phyloP scores from a whole-genome alignment of 2,888 invertebrate genomes.

The Netelia virgata region DNA sequence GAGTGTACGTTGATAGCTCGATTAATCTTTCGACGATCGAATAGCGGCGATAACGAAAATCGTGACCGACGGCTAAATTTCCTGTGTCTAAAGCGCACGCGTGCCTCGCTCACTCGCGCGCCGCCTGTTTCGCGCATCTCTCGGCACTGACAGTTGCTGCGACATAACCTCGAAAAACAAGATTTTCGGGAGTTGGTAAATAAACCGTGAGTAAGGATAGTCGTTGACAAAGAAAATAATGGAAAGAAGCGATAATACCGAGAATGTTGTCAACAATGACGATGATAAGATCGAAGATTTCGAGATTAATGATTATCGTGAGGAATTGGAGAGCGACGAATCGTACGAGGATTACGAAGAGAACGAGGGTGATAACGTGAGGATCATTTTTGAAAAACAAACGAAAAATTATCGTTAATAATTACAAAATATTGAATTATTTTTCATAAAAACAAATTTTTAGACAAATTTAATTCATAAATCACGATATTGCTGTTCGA shows the following conservation, averaged over 20 bases:
- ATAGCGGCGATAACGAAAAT: neutral
- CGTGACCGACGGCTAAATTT: neutral
- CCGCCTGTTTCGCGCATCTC: neutral
- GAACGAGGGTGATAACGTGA: slow-evolving; percentile 48
- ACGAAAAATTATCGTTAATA: neutral
- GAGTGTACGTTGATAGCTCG: neutral
- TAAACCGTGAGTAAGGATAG: neutral
- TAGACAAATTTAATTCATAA: no score
- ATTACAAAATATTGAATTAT: no score
- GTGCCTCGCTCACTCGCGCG: neutral
- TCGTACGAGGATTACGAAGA: slow-evolving; percentile 70
- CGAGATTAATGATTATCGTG: slow-evolving; percentile 75
- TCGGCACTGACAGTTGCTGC: neutral
- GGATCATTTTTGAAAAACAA: neutral
- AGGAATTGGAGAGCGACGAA: slow-evolving; percentile 79
- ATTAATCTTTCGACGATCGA: neutral
- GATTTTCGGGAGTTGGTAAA: neutral
- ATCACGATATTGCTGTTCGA: neutral
- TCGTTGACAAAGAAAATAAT: slow-evolving; percentile 18
- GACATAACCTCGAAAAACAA: slow-evolving; percentile 33
- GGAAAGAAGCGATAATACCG: slow-evolving; percentile 73
- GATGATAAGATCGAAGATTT: slow-evolving; percentile 76
- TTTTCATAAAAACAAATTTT: no score
- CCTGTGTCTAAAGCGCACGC: neutral
- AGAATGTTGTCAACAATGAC: slow-evolving; percentile 66